These are phyloP conservation scores for Leuciscus waleckii DNA, from an alignment of 2,797 vertebrate genomes.

Conservation along the genomic window DNA sequence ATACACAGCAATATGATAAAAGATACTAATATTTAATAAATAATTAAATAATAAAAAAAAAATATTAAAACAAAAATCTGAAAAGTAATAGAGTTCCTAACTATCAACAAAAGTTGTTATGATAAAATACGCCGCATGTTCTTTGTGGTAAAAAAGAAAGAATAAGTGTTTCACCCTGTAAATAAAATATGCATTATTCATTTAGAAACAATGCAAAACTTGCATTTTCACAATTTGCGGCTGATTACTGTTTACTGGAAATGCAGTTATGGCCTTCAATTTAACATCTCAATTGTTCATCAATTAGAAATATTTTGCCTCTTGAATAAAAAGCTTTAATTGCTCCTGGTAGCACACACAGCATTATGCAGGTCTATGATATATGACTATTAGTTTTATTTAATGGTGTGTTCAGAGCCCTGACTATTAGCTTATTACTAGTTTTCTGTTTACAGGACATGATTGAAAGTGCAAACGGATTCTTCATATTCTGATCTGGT, in stretches of 20 bases:
- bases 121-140: neutral
- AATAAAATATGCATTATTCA: neutral
- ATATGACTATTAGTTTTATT: constrained; percentile 67
- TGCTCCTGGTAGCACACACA: neutral
- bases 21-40: neutral
- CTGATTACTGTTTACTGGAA: neutral
- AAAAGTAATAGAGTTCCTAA: neutral
- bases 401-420: constrained; percentile 68
- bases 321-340: constrained; percentile 15
- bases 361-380: constrained; percentile 45
- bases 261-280: neutral
- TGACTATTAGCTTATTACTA: constrained; percentile 73
- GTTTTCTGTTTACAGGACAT: constrained; percentile 64
- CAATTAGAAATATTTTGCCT: neutral
- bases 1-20: neutral
- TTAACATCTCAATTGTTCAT: constrained; percentile 1
- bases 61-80: neutral
- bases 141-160: neutral
- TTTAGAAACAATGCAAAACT: neutral
- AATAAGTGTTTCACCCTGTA: neutral
- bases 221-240: neutral
- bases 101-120: neutral
- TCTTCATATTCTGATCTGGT: neutral
- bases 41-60: neutral
- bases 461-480: neutral